Evolutionary conservation across 2,797 vertebrate genomes (phyloP), one percentile per base, ranked within the genome.

Genomic region (Ambastaia sidthimunki): DNA sequence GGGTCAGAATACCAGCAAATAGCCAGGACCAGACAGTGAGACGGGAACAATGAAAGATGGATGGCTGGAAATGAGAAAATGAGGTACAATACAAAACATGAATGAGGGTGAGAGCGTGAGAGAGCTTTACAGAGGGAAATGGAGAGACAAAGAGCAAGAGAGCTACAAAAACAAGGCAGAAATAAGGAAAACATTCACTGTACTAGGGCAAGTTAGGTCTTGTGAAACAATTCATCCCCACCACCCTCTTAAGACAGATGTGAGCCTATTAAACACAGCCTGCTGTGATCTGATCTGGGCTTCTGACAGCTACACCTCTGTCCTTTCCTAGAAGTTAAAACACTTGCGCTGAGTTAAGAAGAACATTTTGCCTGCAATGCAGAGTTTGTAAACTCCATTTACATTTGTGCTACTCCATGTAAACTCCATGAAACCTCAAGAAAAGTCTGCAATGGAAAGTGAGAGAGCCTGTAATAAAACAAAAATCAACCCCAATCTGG

Each of bases 261-360:
- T 1, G 10, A 63, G 48, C 37, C 54, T 78, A 81, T 85, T 78
- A 76, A 83, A 76, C 18, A 63, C 80, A 55, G 50, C 50, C 55
- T 60, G 71, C 74, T 74, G 62, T 73, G 52, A 73, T 83, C 63
- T 37, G 21, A n/a, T 65, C 55, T 21, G 62, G 15, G 78, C 63
- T 80, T 72, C 60, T 59, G 52, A 76, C 50, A 44, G 41, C 68
- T 76, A 47, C 72, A 76, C 74, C 54, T 50, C 60, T 23, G 31
- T 74, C 84, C 69, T 69, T 76, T 34, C 31, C 41, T 31, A 57
- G 25, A 76, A 44, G 73, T 71, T 63, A 41, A 78, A 71, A 71
- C 50, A 62, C 7, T 37, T 50, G n/a, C 18, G 52, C 15, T 54
- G 25, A 25, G n/a, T 65, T 52, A n/a, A 23, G 41, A 21, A 5